Conservation (phyloP, 92 coral and sea anemone genomes). For the Zoanthus sansibaricus region DNA sequence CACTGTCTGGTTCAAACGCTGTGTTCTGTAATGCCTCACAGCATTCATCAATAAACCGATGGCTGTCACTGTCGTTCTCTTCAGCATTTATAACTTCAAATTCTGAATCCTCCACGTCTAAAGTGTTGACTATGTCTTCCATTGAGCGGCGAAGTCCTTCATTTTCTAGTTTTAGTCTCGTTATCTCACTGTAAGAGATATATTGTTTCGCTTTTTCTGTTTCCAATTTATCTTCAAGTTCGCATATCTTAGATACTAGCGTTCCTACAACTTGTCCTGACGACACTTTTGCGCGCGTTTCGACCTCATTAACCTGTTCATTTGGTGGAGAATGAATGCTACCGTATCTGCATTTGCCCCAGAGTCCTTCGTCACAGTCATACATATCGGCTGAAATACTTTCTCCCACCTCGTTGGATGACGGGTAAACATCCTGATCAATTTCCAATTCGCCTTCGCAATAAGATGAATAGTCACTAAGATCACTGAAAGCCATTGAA, state of each 20-base stretch:
- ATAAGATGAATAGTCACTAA: constrained; percentile 37
- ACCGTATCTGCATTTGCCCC: constrained; percentile 41
- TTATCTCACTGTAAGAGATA: constrained; percentile 18
- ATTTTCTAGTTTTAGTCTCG: constrained; percentile 34
- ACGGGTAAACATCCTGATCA: constrained; percentile 17
- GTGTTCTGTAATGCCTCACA: constrained; percentile 32
- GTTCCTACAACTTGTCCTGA: constrained; percentile 29
- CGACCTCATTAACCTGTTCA: neutral
- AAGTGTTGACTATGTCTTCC: constrained; percentile 40
- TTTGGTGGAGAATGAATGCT: constrained; percentile 17
- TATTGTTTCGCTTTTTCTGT: constrained; percentile 30
- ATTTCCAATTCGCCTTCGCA: constrained; percentile 34
- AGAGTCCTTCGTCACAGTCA: constrained; percentile 31
- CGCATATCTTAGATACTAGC: constrained; percentile 35
- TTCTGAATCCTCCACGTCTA: constrained; percentile 18
- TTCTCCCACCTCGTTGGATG: constrained; percentile 5
- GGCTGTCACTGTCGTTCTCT: neutral
- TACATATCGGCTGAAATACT: constrained; percentile 20
- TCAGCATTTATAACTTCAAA: constrained; percentile 19
- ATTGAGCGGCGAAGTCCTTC: constrained; percentile 35
- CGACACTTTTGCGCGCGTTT: neutral
- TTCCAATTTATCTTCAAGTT: constrained; percentile 44
- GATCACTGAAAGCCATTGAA: constrained; percentile 30
- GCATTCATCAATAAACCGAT: constrained; percentile 29
- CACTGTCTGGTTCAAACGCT: constrained; percentile 25